These are phyloP conservation scores for Trichechus manatus DNA, from an alignment of 2,113 vertebrate species.

Conservation along the genomic window DNA sequence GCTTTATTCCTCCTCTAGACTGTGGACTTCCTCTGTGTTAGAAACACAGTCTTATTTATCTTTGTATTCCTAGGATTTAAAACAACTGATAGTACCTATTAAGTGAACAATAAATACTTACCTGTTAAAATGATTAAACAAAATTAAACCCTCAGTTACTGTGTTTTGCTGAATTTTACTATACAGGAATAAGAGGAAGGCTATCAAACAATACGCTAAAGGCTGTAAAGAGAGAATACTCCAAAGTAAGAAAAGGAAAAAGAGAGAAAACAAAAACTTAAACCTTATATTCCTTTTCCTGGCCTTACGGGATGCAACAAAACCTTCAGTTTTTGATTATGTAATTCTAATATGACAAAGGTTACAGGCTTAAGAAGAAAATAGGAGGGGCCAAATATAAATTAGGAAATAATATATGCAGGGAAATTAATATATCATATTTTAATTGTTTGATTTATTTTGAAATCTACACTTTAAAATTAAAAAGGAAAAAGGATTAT, in stretches of 20 bases:
- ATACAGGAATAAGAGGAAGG: background rate
- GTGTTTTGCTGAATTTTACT: background rate
- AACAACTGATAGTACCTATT: background rate
- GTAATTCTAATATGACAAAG: background rate
- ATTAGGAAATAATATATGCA: background rate
- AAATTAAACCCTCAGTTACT: background rate
- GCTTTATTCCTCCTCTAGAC: conserved; percentile 42
- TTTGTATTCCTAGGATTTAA: background rate
- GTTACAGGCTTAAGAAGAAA: background rate
- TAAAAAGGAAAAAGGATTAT: background rate
- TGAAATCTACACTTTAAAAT: background rate
- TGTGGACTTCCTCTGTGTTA: background rate
- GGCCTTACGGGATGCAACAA: background rate
- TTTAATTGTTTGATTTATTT: background rate
- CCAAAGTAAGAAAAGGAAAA: background rate
- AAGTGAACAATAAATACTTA: conserved; percentile 34
- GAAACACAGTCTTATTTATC: conserved; percentile 39
- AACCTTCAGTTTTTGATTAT: background rate
- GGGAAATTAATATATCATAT: background rate
- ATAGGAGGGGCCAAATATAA: background rate
- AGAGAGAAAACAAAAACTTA: background rate
- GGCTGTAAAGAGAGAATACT: background rate
- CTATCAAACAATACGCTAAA: background rate
- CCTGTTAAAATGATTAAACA: conserved; percentile 20
- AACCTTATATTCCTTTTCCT: background rate